phyloP scores from a whole-genome alignment of 2,113 vertebrate genomes.

The Himantopus leucocephalus region DNA sequence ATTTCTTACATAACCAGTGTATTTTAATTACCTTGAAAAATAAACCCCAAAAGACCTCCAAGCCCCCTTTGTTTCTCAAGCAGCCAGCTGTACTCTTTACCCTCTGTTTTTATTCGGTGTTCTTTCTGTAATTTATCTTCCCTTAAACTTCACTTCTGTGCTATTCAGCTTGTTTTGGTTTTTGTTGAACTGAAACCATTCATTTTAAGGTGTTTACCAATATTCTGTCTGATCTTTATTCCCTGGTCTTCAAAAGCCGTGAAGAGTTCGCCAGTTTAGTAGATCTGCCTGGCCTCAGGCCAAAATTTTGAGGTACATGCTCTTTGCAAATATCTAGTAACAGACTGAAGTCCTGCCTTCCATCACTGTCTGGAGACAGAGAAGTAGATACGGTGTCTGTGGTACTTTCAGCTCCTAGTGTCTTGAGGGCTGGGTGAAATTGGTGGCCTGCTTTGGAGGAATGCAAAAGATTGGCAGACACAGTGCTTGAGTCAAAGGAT shows the following conservation, averaged over 20 bases:
- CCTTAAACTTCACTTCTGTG: background rate
- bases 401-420: background rate
- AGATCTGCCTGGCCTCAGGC: background rate
- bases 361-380: background rate
- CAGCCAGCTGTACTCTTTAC: background rate
- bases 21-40: background rate
- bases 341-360: background rate
- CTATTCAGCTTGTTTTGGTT: background rate
- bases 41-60: background rate
- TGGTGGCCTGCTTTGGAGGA: background rate
- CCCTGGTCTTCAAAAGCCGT: background rate
- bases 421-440: background rate
- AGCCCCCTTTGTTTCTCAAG: background rate
- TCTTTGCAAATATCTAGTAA: background rate
- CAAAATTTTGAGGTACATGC: background rate
- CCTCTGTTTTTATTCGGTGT: background rate
- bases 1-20: background rate
- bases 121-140: background rate
- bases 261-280: background rate
- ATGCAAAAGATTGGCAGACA: background rate
- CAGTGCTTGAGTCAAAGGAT: background rate
- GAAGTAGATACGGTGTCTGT: background rate
- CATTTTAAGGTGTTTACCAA: background rate
- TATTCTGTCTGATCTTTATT: background rate
- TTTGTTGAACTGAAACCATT: background rate